phyloP scores from a whole-genome alignment of 2,888 invertebrate genomes.

The Girardia tigrina region DNA sequence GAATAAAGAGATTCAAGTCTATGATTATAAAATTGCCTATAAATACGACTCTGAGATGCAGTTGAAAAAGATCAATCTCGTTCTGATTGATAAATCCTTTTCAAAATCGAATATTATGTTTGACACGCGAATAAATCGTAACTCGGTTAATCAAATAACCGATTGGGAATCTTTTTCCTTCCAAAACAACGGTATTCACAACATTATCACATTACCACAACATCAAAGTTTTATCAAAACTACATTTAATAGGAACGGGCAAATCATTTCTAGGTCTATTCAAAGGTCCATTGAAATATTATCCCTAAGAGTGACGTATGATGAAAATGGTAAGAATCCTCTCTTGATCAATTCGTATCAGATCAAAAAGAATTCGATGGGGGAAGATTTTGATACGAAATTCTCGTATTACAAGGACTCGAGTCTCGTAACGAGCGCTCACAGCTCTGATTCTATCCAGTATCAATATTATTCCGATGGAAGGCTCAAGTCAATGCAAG shows the following conservation, averaged over 20 bases:
- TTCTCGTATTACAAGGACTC: background rate
- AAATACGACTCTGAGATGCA: background rate
- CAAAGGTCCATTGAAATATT: background rate
- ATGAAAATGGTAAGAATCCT: background rate
- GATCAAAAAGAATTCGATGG: background rate
- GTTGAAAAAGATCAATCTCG: background rate
- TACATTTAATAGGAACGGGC: background rate
- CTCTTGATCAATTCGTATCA: slow-evolving; percentile 1
- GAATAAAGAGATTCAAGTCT: background rate
- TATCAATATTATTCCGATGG: slow-evolving; percentile 2
- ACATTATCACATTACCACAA: background rate
- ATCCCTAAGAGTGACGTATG: background rate
- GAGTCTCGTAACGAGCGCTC: background rate
- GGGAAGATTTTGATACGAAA: background rate
- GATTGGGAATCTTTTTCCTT: background rate
- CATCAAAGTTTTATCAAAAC: background rate
- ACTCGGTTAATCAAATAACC: background rate
- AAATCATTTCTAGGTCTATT: background rate
- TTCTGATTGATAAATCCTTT: background rate
- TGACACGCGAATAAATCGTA: background rate
- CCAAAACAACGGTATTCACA: background rate
- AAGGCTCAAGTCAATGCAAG: background rate
- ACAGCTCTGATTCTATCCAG: background rate
- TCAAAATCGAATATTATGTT: background rate
- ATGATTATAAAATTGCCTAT: background rate